Evolutionary conservation across 2,113 vertebrate genomes (phyloP).

Genomic region (Halichoeres trimaculatus): DNA sequence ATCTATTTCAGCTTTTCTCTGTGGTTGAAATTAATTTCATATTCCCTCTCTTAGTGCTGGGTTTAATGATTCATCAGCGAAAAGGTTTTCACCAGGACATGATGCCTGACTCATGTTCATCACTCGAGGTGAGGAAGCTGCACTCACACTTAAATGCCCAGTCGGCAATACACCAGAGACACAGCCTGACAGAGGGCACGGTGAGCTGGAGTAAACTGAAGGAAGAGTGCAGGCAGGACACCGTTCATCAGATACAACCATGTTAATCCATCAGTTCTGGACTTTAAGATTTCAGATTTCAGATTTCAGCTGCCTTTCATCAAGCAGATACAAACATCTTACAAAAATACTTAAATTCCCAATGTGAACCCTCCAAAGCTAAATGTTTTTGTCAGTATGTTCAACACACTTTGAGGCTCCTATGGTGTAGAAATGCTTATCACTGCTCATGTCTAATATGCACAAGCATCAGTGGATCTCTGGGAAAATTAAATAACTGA

Average conservation of each 20-base stretch:
- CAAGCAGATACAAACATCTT: not conserved
- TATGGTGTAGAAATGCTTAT: no score
- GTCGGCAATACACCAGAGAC: slow-evolving; percentile 1
- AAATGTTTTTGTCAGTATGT: no score
- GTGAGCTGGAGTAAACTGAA: slow-evolving; percentile 2
- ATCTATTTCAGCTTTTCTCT: slow-evolving; percentile 15
- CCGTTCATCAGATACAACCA: not conserved
- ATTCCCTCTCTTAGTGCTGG: not conserved
- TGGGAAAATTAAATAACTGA: no score
- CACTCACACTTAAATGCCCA: slow-evolving; percentile 6
- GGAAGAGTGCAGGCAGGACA: not conserved
- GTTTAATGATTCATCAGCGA: slow-evolving; percentile 24
- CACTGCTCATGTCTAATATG: no score
- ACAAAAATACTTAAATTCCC: no score
- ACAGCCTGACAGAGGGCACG: not conserved
- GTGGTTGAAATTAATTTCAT: slow-evolving; percentile 25
- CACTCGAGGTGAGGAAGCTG: slow-evolving; percentile 25
- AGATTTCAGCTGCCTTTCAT: not conserved
- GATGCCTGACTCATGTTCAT: not conserved
- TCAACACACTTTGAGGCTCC: no score
- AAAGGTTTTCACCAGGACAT: not conserved
- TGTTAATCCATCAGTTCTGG: not conserved
- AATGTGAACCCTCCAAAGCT: no score
- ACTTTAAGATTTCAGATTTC: not conserved
- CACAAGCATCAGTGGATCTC: no score